phyloP scores from a whole-genome alignment of 2,888 invertebrate genomes.

The Lasioglossum figueresi region DNA sequence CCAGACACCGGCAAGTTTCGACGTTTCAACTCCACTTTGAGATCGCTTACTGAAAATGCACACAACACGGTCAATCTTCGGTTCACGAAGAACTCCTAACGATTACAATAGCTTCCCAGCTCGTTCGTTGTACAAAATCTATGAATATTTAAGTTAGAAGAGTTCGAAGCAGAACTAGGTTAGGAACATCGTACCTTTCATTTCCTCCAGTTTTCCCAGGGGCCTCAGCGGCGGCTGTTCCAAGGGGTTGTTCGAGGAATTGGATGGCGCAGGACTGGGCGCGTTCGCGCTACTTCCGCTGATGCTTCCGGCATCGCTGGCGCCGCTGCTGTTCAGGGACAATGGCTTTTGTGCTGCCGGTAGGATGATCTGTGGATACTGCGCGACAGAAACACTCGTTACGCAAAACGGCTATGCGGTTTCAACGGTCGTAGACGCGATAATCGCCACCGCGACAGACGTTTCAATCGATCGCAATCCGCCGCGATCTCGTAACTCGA shows the following conservation, averaged over 20 bases:
- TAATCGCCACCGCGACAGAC: neutral
- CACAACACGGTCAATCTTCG: neutral
- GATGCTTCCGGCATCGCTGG: constrained; percentile 83
- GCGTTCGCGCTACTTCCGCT: constrained; percentile 78
- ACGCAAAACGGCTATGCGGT: constrained; percentile 19
- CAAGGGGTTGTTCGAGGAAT: constrained; percentile 78
- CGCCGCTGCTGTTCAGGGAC: constrained; percentile 80
- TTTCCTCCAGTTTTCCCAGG: constrained; percentile 92
- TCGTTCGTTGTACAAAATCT: no score
- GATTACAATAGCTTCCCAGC: no score
- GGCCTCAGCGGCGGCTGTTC: constrained; percentile 84
- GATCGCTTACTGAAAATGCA: constrained; percentile 89
- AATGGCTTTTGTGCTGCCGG: constrained; percentile 88
- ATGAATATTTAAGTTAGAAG: neutral
- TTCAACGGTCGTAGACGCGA: neutral
- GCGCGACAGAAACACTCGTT: constrained; percentile 54
- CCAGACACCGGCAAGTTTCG: constrained; percentile 98
- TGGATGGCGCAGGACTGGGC: constrained; percentile 81
- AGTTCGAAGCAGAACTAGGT: neutral
- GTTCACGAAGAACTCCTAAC: neutral
- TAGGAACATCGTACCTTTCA: constrained; percentile 88
- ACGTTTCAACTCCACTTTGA: constrained; percentile 96
- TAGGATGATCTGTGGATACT: constrained; percentile 92
- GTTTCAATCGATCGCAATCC: constrained; percentile 18
- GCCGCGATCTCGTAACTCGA: constrained; percentile 2